These are phyloP conservation scores for Menura novaehollandiae DNA, from an alignment of 2,113 vertebrate species.

Conservation along the genomic window DNA sequence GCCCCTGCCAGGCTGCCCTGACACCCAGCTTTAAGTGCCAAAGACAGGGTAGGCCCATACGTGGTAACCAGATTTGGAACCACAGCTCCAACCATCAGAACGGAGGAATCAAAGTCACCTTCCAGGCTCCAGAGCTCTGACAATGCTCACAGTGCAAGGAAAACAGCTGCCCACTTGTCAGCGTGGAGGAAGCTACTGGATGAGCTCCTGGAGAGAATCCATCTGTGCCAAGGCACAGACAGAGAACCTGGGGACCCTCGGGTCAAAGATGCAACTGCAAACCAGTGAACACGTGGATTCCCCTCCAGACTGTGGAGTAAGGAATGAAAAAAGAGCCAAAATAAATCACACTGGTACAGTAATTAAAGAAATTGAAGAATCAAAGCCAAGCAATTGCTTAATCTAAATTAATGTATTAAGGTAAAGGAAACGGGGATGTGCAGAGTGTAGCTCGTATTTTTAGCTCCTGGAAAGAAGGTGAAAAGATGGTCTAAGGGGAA, in stretches of 20 bases:
- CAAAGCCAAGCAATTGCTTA: background rate
- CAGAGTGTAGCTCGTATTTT: background rate
- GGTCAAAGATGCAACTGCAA: background rate
- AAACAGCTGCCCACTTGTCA: background rate
- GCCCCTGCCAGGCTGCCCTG: background rate
- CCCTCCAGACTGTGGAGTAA: background rate
- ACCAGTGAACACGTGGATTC: background rate
- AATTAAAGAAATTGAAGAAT: background rate
- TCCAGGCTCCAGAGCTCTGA: background rate
- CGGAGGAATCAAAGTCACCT: background rate
- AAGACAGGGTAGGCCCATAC: background rate
- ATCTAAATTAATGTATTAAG: background rate
- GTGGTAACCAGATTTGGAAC: background rate
- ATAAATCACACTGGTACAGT: background rate
- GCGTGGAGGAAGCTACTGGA: background rate
- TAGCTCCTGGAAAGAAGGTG: conserved; percentile 9
- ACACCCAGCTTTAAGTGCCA: background rate
- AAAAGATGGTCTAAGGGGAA: conserved; percentile 22
- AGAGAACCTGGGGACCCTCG: background rate
- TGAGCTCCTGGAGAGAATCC: background rate
- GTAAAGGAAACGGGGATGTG: background rate
- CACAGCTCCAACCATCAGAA: background rate
- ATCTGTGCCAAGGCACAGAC: background rate
- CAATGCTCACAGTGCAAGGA: background rate
- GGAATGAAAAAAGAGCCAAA: background rate